phyloP scores from a whole-genome alignment of 2,113 vertebrate genomes.

The Aegotheles bennettii region DNA sequence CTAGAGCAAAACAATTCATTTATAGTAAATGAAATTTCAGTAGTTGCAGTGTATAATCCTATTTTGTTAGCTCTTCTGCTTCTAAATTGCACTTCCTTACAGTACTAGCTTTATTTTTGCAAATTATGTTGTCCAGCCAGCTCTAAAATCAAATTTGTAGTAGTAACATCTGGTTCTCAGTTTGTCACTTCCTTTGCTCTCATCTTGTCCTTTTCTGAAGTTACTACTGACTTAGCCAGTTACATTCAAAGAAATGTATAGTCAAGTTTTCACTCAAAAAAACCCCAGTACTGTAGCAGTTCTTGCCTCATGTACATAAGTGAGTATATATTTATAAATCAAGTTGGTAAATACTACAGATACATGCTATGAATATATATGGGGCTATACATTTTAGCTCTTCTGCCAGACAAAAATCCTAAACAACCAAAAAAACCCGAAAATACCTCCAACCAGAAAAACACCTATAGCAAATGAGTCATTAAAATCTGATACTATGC shows the following conservation, averaged over 20 bases:
- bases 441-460: neutral
- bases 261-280: neutral
- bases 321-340: neutral
- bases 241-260: neutral
- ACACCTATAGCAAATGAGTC: neutral
- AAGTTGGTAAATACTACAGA: neutral
- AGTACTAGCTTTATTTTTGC: neutral
- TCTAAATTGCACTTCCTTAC: neutral
- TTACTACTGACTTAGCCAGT: neutral
- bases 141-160: neutral
- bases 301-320: neutral
- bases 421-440: rapidly evolving
- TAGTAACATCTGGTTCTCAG: neutral
- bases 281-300: rapidly evolving
- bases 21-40: neutral
- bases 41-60: neutral
- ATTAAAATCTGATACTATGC: neutral
- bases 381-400: neutral
- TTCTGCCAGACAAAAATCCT: neutral
- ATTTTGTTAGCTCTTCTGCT: neutral
- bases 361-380: neutral
- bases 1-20: neutral
- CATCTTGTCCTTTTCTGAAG: neutral
- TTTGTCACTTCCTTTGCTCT: neutral
- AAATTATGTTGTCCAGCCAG: neutral